Conservation (phyloP, 2,888 invertebrate genomes). For the Leuctra nigra region DNA sequence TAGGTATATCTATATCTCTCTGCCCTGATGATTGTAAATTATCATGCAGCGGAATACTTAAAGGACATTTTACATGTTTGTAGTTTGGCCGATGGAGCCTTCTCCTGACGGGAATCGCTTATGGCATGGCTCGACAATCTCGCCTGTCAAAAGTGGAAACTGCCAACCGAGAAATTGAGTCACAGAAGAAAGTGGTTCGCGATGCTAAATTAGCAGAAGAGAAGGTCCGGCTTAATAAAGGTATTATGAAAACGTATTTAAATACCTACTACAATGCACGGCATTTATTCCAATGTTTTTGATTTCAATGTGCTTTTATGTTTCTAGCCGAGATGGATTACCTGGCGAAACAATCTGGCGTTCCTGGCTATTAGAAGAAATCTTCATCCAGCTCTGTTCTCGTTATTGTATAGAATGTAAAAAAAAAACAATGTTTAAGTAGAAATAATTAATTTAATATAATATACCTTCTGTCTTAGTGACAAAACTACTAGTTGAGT, state of each 20-base stretch:
- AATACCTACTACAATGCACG: neutral
- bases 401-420: constrained; percentile 4
- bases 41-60: no score
- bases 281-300: neutral
- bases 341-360: constrained; percentile 8
- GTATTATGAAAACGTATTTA: constrained; percentile 27
- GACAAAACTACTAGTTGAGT: no score
- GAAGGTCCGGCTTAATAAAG: constrained; percentile 33
- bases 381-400: neutral
- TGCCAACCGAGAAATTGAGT: constrained; percentile 33
- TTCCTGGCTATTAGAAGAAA: neutral
- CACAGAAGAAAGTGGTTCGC: constrained; percentile 33
- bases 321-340: constrained; percentile 16
- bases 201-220: constrained; percentile 36
- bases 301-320: neutral
- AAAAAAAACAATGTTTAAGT: neutral
- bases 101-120: constrained; percentile 62
- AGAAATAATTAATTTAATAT: neutral
- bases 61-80: no score
- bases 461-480: no score
- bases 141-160: constrained; percentile 34
- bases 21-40: no score
- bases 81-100: constrained; percentile 65
- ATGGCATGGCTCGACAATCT: constrained; percentile 54
- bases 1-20: no score